A percentile compares a stretch with the other conserved stretches of the same genome.
These are phyloP conservation scores for Isichthys henryi DNA, from an alignment of 2,113 vertebrate species.

Conservation along the genomic window DNA sequence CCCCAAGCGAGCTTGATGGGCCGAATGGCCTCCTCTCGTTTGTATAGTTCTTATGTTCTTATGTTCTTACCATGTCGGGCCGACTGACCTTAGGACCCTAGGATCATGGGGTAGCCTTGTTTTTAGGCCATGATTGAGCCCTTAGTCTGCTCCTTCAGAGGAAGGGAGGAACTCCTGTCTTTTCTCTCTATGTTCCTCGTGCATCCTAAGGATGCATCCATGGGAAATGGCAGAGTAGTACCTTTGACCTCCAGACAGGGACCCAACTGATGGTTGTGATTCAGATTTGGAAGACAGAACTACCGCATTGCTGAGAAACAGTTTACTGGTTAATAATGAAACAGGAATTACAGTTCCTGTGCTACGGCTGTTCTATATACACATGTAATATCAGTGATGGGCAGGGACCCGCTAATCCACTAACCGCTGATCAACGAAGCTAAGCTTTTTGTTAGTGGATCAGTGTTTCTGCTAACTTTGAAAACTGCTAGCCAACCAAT, in stretches of 20 bases:
- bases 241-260: background rate
- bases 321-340: background rate
- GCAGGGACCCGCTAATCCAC: background rate
- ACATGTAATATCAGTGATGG: background rate
- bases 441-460: background rate
- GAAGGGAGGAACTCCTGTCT: slow-evolving; percentile 8
- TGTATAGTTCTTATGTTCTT: too few relatives aligned
- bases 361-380: background rate
- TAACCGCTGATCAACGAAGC: background rate
- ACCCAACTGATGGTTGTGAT: background rate
- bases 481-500: background rate
- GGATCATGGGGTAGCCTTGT: slow-evolving; percentile 24
- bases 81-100: slow-evolving; percentile 38
- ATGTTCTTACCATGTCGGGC: slow-evolving; percentile 44
- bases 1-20: too few relatives aligned
- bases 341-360: background rate
- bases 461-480: background rate
- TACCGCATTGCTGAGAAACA: background rate
- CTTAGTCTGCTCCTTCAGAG: slow-evolving; percentile 18
- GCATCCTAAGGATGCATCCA: background rate
- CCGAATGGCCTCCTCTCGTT: too few relatives aligned
- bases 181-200: background rate
- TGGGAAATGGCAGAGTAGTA: background rate
- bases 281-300: background rate
- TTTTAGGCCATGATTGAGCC: slow-evolving; percentile 13